Percentiles rank a stretch among this genome's conserved stretches.
Evolutionary conservation across 1,140 invertebrate genomes (phyloP).

Genomic region (Triops longicaudatus): DNA sequence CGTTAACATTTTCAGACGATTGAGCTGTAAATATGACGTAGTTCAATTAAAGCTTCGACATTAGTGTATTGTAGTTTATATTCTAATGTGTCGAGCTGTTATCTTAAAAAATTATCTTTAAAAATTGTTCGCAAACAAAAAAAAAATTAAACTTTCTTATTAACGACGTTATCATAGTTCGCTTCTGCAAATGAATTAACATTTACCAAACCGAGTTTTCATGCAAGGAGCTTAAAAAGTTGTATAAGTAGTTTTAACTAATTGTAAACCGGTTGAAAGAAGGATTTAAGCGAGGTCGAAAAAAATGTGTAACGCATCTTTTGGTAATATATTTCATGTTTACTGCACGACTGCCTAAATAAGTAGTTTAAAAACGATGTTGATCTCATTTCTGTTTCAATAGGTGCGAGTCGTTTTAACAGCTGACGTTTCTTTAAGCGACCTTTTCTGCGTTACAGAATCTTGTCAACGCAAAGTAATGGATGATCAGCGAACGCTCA

Average conservation of each 20-base stretch:
- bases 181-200: no score
- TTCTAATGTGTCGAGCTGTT: no score
- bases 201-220: not conserved
- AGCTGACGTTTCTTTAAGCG: conserved; percentile 59
- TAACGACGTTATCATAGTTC: no score
- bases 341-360: conserved; percentile 27
- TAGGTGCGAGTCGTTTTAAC: conserved; percentile 69
- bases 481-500: conserved; percentile 73
- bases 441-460: conserved; percentile 60
- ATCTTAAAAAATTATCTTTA: not conserved
- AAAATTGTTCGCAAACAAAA: not conserved
- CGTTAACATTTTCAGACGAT: no score
- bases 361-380: conserved; percentile 29
- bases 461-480: conserved; percentile 38
- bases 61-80: no score
- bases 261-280: no score
- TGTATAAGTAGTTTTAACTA: conserved; percentile 27
- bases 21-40: no score
- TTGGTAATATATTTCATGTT: no score
- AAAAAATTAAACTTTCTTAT: no score
- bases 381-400: conserved; percentile 29
- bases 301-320: no score
- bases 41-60: no score
- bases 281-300: no score
- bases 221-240: not conserved